Conservation (phyloP, 2,113 vertebrate genomes). For the Limnothrissa miodon region DNA sequence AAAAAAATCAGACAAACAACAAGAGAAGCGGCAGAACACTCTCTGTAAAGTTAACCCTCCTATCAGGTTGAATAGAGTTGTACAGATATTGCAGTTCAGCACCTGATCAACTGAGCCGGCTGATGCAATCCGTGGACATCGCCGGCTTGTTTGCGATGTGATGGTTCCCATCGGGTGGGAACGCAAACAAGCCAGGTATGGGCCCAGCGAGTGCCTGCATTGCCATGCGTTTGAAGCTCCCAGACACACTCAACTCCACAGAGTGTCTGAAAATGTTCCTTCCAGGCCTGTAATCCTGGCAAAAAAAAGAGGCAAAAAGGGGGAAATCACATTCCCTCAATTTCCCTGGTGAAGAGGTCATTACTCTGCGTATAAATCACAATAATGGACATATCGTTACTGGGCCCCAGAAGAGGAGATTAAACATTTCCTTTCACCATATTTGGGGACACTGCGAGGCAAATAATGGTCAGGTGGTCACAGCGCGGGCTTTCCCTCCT, state of each 20-base stretch:
- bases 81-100: constrained; percentile 8
- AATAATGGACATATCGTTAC: constrained; percentile 24
- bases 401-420: constrained; percentile 26
- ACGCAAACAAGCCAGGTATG: constrained; percentile 8
- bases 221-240: not conserved
- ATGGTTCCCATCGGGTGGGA: not conserved
- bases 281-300: not conserved
- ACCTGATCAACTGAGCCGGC: constrained; percentile 2
- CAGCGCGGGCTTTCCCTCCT: not conserved
- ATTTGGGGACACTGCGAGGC: not conserved
- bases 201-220: not conserved
- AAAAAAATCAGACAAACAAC: not conserved
- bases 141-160: constrained; percentile 1
- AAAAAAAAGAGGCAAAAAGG: not conserved
- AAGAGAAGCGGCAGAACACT: not conserved
- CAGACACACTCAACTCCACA: not conserved
- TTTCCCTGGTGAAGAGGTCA: constrained; percentile 32
- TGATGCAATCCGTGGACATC: constrained; percentile 16
- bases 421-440: not conserved
- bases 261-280: constrained; percentile 14
- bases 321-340: constrained; percentile 3
- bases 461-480: constrained; percentile 3
- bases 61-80: not conserved
- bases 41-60: not conserved
- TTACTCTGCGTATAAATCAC: constrained; percentile 42